These are phyloP conservation scores for Enteromius trimaculatus DNA, from an alignment of 2,797 vertebrate genomes.

Conservation along the genomic window DNA sequence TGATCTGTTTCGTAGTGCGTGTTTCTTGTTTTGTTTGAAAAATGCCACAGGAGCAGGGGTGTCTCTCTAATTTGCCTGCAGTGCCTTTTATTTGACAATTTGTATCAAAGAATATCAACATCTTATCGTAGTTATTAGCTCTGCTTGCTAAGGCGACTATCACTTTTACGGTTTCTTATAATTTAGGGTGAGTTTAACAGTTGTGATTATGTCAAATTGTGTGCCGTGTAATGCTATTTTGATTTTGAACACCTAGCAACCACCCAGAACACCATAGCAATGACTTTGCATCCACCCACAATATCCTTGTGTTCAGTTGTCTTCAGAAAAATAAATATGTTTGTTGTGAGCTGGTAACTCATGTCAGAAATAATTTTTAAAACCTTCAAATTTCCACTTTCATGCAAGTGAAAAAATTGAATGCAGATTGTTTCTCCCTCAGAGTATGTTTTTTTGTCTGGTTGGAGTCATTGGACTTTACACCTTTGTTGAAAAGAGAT, in stretches of 20 bases:
- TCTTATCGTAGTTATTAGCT: not conserved
- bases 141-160: not conserved
- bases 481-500: conserved; percentile 20
- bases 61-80: conserved; percentile 25
- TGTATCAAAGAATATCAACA: conserved; percentile 8
- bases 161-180: not conserved
- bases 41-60: conserved; percentile 16
- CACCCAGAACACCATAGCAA: not conserved
- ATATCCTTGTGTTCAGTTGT: not conserved
- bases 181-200: not conserved
- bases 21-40: conserved; percentile 44
- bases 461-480: conserved; percentile 25
- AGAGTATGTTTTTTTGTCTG: not conserved
- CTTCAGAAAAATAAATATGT: too few relatives aligned
- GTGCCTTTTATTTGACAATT: not conserved
- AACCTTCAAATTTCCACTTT: conserved; percentile 23
- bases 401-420: not conserved
- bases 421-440: not conserved
- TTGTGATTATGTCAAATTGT: not conserved
- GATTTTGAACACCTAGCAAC: not conserved
- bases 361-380: conserved; percentile 6
- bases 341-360: not conserved
- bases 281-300: not conserved
- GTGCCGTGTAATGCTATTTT: not conserved
- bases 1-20: conserved; percentile 37